phyloP scores from a whole-genome alignment of 1,140 invertebrate species.

The Tenebrio molitor region DNA sequence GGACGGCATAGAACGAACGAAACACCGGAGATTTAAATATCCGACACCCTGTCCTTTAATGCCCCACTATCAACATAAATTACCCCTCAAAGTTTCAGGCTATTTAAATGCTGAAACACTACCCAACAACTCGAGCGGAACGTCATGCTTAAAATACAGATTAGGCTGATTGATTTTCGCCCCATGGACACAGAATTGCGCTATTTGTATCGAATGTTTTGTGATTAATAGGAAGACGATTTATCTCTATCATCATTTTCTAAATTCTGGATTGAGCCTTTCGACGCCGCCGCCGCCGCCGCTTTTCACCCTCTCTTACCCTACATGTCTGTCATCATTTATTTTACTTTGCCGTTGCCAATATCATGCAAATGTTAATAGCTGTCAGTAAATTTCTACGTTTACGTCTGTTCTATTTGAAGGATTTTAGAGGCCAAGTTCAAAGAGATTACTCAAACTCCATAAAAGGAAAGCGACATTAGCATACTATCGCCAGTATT shows the following conservation, averaged over 20 bases:
- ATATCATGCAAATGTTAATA: neutral
- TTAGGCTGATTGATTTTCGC: slow-evolving; percentile 34
- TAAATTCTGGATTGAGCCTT: neutral
- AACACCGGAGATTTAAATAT: slow-evolving; percentile 40
- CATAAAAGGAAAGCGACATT: neutral
- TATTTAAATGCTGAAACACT: slow-evolving; percentile 30
- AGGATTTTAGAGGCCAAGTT: neutral
- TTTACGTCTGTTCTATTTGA: neutral
- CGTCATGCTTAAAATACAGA: slow-evolving; percentile 39
- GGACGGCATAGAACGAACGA: slow-evolving; percentile 2
- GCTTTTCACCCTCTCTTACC: too few species aligned
- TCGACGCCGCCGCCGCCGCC: too few species aligned
- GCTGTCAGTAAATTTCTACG: neutral
- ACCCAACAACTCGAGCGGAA: slow-evolving; percentile 14
- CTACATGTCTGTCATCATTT: too few species aligned
- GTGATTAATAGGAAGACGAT: neutral
- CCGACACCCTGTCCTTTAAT: slow-evolving; percentile 31
- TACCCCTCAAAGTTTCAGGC: slow-evolving; percentile 29
- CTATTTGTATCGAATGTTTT: neutral
- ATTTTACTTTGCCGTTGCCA: neutral
- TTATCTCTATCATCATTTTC: neutral
- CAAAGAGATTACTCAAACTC: neutral
- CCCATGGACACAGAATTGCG: slow-evolving; percentile 14
- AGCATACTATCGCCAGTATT: neutral
- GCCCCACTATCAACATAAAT: slow-evolving; percentile 39